Conservation (phyloP, 1,140 invertebrate species). For the Papilio aristodemus region DNA sequence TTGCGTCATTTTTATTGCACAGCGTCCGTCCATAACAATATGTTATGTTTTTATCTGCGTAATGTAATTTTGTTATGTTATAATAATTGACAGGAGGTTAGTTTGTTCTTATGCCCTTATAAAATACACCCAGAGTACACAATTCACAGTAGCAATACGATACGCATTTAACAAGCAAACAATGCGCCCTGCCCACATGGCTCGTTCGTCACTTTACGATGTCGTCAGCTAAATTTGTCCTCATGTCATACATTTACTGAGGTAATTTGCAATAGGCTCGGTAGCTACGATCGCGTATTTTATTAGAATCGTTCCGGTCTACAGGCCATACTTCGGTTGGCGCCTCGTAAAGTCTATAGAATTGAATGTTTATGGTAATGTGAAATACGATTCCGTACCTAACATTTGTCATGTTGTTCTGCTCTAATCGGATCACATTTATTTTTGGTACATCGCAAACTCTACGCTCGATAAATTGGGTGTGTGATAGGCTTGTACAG, state of each 20-base stretch:
- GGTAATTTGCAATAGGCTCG: slow-evolving; percentile 42
- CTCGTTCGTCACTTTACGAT: slow-evolving; percentile 60
- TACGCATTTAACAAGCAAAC: slow-evolving; percentile 50
- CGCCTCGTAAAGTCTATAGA: slow-evolving; percentile 44
- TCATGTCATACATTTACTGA: slow-evolving; percentile 44
- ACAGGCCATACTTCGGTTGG: slow-evolving; percentile 41
- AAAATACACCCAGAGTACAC: background rate
- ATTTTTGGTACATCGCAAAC: slow-evolving; percentile 16
- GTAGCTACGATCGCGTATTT: slow-evolving; percentile 40
- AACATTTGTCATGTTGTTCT: slow-evolving; percentile 15
- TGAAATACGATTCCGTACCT: slow-evolving; percentile 28
- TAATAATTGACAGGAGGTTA: slow-evolving; percentile 3
- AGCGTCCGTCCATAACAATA: too few species aligned
- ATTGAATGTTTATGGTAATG: slow-evolving; percentile 57
- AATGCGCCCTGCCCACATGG: slow-evolving; percentile 63
- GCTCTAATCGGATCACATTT: slow-evolving; percentile 19
- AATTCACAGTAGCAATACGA: slow-evolving; percentile 35
- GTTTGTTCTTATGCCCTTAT: background rate
- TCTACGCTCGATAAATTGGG: background rate
- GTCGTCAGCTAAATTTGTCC: slow-evolving; percentile 53
- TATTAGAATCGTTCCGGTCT: slow-evolving; percentile 47
- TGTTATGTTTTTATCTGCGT: too few species aligned
- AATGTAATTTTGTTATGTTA: too few species aligned
- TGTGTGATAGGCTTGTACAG: slow-evolving; percentile 1
- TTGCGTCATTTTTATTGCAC: background rate